Base-by-base conservation (phyloP, 2,888 invertebrate genomes). In the Blastobasis adustella region DNA sequence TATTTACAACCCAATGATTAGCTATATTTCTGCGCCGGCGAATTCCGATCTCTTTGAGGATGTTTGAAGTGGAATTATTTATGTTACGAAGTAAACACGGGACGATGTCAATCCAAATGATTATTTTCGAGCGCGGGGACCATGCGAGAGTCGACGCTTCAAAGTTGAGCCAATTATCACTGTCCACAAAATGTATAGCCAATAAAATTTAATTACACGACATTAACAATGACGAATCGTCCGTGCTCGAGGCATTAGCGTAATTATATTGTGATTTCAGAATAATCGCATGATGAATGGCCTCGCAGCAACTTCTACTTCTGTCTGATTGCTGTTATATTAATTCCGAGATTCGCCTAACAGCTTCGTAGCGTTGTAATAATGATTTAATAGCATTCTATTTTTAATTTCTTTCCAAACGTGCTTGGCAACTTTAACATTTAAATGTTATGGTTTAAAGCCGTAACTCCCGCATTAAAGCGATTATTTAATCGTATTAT, bases 251-350 rank as follows among this genome's bases (percentile, higher is more conserved):
- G 61, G 71, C 70, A 75, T 79, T 79, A 74, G 69, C 68, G 77
- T 77, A 77, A 80, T 82, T 79, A 80, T 81, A 78, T 76, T 76
- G 76, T 80, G 81, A 80, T 82, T 80, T 76, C 69, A 68, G 72
- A 75, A 78, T 80, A 79, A 82, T 80, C 77, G 70, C 69, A 65
- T 82, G 78, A 83, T 79, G 69, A 78, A 82, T 80, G 70, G 70
- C 58, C 60, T 59, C 60, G 61, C 64, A 59, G 62, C 61, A 73
- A 76, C 67, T 74, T 74, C 65, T 64, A 68, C 69, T 73, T 73
- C 63, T 67, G 74, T 66, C 64, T 55, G 66, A 70, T 70, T 68
- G 64, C 66, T 64, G 64, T 71, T 58, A 67, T 69, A 71, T 71
- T 71, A 69, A 69, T 71, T 67, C 58, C 51, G 50, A 63, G 59